phyloP scores from a whole-genome alignment of 2,797 vertebrate genomes.

The Pseudochirops corinnae region DNA sequence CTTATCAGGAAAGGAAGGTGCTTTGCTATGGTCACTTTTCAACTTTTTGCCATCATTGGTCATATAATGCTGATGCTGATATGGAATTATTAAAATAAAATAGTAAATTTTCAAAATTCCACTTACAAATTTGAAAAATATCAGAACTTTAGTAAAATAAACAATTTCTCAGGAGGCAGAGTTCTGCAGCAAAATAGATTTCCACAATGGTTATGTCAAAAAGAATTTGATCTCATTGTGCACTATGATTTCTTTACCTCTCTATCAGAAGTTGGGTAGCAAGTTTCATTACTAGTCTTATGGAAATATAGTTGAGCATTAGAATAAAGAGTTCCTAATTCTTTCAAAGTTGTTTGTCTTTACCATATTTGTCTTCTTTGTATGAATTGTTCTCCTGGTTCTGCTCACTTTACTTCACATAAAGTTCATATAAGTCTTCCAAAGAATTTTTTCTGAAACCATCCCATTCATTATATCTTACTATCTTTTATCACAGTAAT shows the following conservation, averaged over 20 bases:
- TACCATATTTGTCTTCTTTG: background rate
- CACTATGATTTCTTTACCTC: background rate
- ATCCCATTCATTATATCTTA: background rate
- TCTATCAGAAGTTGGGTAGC: background rate
- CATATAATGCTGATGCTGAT: background rate
- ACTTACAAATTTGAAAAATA: slow-evolving; percentile 80
- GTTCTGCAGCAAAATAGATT: slow-evolving; percentile 53
- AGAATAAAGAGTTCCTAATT: background rate
- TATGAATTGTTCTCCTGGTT: background rate
- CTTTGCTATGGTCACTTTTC: accelerated
- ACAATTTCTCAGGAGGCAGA: slow-evolving; percentile 76
- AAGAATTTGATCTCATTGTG: background rate
- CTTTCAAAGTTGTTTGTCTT: background rate
- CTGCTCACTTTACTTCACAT: background rate
- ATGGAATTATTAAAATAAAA: slow-evolving; percentile 67
- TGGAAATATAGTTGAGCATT: background rate
- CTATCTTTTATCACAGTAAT: background rate
- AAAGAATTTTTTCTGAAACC: background rate
- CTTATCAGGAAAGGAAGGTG: slow-evolving; percentile 33
- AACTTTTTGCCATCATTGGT: slow-evolving; percentile 46
- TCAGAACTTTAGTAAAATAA: slow-evolving; percentile 83
- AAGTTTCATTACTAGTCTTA: background rate
- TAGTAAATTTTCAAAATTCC: slow-evolving; percentile 70
- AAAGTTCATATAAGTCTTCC: background rate
- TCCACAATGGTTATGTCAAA: background rate